Evolutionary conservation across 2,888 invertebrate genomes (phyloP).

Genomic region (Catonia carolina): DNA sequence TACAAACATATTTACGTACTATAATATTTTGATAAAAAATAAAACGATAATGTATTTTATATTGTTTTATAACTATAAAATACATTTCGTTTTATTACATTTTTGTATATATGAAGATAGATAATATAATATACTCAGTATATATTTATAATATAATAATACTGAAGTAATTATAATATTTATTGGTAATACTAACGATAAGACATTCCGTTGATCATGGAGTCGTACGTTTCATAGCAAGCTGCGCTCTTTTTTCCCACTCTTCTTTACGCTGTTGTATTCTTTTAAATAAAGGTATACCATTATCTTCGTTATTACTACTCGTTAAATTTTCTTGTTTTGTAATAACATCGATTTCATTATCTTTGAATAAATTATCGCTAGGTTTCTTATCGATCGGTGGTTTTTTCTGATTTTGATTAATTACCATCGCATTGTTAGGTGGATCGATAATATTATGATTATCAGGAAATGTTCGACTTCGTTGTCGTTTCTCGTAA

Average conservation of each 20-base stretch:
- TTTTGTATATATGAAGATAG: no score
- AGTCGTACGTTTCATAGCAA: constrained; percentile 42
- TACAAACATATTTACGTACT: no score
- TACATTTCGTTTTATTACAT: no score
- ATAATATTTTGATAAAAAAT: no score
- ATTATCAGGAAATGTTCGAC: constrained; percentile 27
- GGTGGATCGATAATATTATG: constrained; percentile 21
- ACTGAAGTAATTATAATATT: no score
- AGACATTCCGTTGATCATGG: constrained; percentile 19
- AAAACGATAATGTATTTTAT: no score
- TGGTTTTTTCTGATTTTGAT: neutral
- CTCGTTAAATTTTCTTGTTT: constrained; percentile 16
- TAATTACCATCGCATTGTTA: neutral
- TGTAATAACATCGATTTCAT: constrained; percentile 22
- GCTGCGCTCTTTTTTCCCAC: constrained; percentile 71
- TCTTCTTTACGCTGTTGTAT: constrained; percentile 68
- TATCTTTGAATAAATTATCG: constrained; percentile 18
- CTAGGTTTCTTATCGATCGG: constrained; percentile 3
- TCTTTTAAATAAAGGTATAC: constrained; percentile 52
- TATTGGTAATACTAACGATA: no score
- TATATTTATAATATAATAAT: no score
- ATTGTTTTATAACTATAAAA: no score
- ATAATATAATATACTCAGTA: no score
- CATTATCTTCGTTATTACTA: constrained; percentile 24
- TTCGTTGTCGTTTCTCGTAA: constrained; percentile 31